phyloP scores from a whole-genome alignment of 2,797 vertebrate species.

The Enteromius mattozi region DNA sequence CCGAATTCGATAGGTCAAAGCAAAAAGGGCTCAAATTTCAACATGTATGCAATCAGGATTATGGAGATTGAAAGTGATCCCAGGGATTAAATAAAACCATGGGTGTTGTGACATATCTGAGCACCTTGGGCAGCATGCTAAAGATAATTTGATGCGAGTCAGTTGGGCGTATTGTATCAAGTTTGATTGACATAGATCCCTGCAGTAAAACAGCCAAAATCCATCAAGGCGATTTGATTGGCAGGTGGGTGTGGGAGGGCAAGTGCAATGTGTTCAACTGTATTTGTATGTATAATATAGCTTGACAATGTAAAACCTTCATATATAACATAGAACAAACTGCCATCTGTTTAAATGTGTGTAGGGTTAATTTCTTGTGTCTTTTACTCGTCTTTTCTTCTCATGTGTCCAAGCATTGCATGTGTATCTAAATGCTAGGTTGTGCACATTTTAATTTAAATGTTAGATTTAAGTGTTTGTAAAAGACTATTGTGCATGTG shows the following conservation, averaged over 20 bases:
- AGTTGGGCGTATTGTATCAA: slow-evolving; percentile 19
- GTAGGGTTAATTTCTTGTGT: background rate
- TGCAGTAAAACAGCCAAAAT: slow-evolving; percentile 50
- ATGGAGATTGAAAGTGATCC: slow-evolving; percentile 44
- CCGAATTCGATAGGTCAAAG: slow-evolving; percentile 23
- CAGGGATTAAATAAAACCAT: slow-evolving; percentile 42
- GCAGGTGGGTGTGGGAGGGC: slow-evolving; percentile 50
- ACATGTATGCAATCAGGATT: slow-evolving; percentile 37
- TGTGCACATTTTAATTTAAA: background rate
- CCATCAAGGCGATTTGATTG: slow-evolving; percentile 48
- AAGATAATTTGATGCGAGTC: slow-evolving; percentile 53
- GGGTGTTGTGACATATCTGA: slow-evolving; percentile 36
- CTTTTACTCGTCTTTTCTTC: background rate
- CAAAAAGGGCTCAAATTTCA: slow-evolving; percentile 33
- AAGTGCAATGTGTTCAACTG: slow-evolving; percentile 23
- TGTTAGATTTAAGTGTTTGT: background rate
- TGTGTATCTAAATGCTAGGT: background rate
- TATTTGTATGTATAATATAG: slow-evolving; percentile 16
- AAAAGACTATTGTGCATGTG: slow-evolving; percentile 1
- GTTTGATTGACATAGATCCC: slow-evolving; percentile 55
- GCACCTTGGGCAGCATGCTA: slow-evolving; percentile 49
- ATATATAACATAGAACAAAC: background rate
- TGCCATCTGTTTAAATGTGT: background rate
- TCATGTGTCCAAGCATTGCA: background rate
- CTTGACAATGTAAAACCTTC: slow-evolving; percentile 20